Evolutionary conservation across 2,888 invertebrate genomes (phyloP).

Genomic region (Elgonia sp.): DNA sequence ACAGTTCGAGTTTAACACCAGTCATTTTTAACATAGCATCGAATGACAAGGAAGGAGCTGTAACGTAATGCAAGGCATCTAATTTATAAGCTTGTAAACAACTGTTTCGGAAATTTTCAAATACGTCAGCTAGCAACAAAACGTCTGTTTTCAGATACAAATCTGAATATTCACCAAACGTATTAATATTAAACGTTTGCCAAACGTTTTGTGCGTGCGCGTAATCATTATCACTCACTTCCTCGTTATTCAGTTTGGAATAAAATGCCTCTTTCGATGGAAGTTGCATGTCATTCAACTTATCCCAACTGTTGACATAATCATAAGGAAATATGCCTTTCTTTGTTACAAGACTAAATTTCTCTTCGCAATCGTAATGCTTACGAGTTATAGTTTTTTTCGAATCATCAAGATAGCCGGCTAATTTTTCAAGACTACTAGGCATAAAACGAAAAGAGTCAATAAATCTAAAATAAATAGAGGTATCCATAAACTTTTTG

Average conservation of each 20-base stretch:
- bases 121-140: slow-evolving; percentile 56
- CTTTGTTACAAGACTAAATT: slow-evolving; percentile 15
- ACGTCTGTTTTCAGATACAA: no score
- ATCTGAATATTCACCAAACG: slow-evolving; percentile 27
- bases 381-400: neutral
- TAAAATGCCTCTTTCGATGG: slow-evolving; percentile 18
- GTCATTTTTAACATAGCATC: slow-evolving; percentile 2
- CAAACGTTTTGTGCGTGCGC: no score
- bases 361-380: neutral
- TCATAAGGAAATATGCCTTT: slow-evolving; percentile 26
- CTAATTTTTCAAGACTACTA: slow-evolving; percentile 21
- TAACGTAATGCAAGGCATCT: neutral
- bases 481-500: neutral
- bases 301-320: slow-evolving; percentile 4
- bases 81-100: slow-evolving; percentile 57
- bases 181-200: slow-evolving; percentile 14
- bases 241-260: slow-evolving; percentile 4
- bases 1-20: slow-evolving; percentile 5
- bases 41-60: no score
- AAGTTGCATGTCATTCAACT: neutral
- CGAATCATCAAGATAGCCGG: neutral
- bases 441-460: slow-evolving; percentile 10
- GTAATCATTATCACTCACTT: slow-evolving; percentile 28
- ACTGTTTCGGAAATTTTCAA: slow-evolving; percentile 61
- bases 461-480: slow-evolving; percentile 9